A percentile compares a stretch with the other conserved stretches of the same genome.
Conservation (phyloP, 2,888 invertebrate genomes). For the Archips crataeganus region DNA sequence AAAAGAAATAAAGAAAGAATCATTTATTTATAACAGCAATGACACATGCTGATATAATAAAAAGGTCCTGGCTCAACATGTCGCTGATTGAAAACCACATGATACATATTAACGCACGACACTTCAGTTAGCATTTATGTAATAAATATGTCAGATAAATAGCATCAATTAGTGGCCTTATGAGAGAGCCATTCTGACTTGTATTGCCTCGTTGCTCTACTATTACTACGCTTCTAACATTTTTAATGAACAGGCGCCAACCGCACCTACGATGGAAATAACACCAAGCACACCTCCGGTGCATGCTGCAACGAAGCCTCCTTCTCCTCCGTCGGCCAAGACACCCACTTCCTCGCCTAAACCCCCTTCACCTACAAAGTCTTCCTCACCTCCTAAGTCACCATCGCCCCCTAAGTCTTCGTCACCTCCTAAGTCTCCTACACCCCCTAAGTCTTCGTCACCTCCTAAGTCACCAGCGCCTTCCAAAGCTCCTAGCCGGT, state of each 20-base stretch:
- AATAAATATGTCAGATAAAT: too few relatives aligned
- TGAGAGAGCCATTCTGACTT: not conserved
- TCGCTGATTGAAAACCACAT: too few relatives aligned
- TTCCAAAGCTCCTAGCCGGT: constrained; percentile 39
- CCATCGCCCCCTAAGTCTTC: constrained; percentile 44
- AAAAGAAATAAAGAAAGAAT: too few relatives aligned
- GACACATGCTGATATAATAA: too few relatives aligned
- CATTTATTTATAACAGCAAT: too few relatives aligned
- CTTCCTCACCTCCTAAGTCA: constrained; percentile 25
- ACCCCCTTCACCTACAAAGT: too few relatives aligned
- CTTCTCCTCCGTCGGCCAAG: too few relatives aligned
- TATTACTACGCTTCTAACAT: not conserved
- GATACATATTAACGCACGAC: too few relatives aligned
- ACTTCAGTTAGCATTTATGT: too few relatives aligned
- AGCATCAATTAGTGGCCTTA: too few relatives aligned
- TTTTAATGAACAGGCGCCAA: constrained; percentile 53
- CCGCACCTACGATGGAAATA: constrained; percentile 70
- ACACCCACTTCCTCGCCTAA: too few relatives aligned
- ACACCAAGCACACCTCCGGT: constrained; percentile 72
- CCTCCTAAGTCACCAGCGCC: constrained; percentile 8
- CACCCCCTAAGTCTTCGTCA: constrained; percentile 48
- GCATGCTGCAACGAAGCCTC: constrained; percentile 43
- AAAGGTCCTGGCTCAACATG: too few relatives aligned
- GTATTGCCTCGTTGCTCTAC: not conserved
- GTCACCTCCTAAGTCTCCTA: constrained; percentile 26